Base-by-base conservation (phyloP, 2,888 invertebrate species). In the Ypsolopha sequella region DNA sequence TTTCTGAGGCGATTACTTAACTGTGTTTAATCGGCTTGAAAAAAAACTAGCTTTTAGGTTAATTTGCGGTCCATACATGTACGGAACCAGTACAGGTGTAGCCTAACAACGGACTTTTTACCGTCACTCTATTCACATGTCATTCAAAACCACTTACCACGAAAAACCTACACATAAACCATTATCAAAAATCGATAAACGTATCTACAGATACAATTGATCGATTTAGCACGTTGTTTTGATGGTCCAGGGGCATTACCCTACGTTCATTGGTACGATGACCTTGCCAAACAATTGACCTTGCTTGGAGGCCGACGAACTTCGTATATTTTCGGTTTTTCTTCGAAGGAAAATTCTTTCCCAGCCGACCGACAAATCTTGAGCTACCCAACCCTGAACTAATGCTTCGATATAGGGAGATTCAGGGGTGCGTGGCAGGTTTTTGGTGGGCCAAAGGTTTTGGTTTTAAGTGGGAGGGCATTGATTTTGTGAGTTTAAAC, bases 261-360 rank as follows among this genome's bases (percentile, higher is more conserved):
- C 24, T 6, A 9, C 44, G 44, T 33, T 13, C 24, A 7, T 44
- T 33, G 24, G 4, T 13, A 44, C 33, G 70, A 60, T 65, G 69
- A 80, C 80, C 80, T 79, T 79, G 76, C 59, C 52, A 14, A 53
- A 48, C 24, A 13, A 51, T 45, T 76, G 82, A 80, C 84, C 84
- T 84, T 84, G 80, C 61, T 56, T 36, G 48, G 54, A 61, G 78
- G 72, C 68, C 74, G 65, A 67, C 64, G 73, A 71, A 77, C 34
- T 34, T 57, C 57, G 58, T 64, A 65, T 74, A 77, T 80, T 81
- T 81, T 80, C 76, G 73, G 74, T 64, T 76, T 80, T 81, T 81
- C 80, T 80, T 79, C 72, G 60, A 67, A 74, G 76, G 79, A 80
- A 82, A 82, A 80, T n/a, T 36, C 8, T 39, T 76, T 74, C 60